These are phyloP conservation scores for Temnothorax curvispinosus DNA, from an alignment of 1,140 invertebrate genomes.

Conservation along the genomic window DNA sequence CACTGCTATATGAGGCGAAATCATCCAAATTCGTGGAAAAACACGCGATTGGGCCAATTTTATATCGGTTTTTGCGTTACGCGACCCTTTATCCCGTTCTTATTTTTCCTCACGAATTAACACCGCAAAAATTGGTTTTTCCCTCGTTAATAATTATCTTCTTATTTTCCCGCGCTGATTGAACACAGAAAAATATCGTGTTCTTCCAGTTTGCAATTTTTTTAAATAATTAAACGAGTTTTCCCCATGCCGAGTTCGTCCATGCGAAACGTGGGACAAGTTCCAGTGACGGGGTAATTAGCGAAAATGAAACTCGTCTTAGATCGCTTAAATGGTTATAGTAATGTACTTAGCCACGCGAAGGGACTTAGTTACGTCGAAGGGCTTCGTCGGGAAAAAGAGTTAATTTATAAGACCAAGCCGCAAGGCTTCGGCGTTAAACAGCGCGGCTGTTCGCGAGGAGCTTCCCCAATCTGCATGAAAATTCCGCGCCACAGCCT, in stretches of 20 bases:
- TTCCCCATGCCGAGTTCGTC: background rate
- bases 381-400: conserved; percentile 28
- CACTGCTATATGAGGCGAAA: conserved; percentile 14
- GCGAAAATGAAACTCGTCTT: conserved; percentile 40
- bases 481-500: conserved; percentile 14
- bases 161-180: conserved; percentile 50
- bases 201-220: conserved; percentile 24
- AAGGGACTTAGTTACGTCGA: conserved; percentile 27
- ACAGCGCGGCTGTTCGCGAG: background rate
- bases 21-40: conserved; percentile 57
- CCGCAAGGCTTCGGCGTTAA: conserved; percentile 46
- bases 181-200: conserved; percentile 36
- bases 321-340: conserved; percentile 50
- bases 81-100: conserved; percentile 42
- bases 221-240: conserved; percentile 49
- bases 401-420: conserved; percentile 36
- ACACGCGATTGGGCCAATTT: conserved; percentile 56
- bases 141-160: conserved; percentile 55
- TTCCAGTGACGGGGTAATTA: conserved; percentile 47
- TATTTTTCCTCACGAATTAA: conserved; percentile 55
- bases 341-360: conserved; percentile 49
- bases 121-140: conserved; percentile 32
- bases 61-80: conserved; percentile 37
- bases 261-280: conserved; percentile 22
- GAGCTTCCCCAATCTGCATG: conserved; percentile 51